Conservation (phyloP, 64 coral and sea anemone species). For the Trachythela sp. region DNA sequence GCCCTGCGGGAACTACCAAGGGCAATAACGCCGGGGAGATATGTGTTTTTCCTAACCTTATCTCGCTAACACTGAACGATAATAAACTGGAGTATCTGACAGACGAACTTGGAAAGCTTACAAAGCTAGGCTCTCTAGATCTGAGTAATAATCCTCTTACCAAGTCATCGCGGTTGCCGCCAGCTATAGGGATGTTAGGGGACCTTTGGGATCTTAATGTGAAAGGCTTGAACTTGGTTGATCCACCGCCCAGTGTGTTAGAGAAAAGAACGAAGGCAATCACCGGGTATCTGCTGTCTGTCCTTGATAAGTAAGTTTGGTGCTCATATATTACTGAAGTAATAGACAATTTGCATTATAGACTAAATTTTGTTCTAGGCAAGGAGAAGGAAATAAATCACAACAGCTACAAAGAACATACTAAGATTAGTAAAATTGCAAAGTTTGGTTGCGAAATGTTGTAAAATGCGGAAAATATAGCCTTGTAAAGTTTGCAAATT, state of each 20-base stretch:
- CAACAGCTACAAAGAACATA: no score
- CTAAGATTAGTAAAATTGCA: no score
- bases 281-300: slow-evolving; percentile 82
- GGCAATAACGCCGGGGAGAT: slow-evolving; percentile 11
- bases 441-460: no score
- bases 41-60: slow-evolving; percentile 67
- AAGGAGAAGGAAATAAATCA: no score
- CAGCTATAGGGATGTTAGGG: slow-evolving; percentile 86
- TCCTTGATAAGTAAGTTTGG: slow-evolving; percentile 71
- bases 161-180: slow-evolving; percentile 63
- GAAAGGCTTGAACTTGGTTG: slow-evolving; percentile 61
- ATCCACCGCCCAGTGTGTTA: slow-evolving; percentile 81
- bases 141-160: slow-evolving; percentile 50
- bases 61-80: slow-evolving; percentile 66
- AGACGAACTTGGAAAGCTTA: slow-evolving; percentile 58
- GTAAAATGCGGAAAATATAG: no score
- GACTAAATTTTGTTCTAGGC: no score
- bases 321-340: not conserved
- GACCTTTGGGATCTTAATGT: slow-evolving; percentile 65
- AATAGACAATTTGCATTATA: no score
- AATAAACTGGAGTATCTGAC: slow-evolving; percentile 61
- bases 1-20: slow-evolving; percentile 1
- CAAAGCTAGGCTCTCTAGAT: slow-evolving; percentile 79
- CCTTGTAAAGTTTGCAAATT: no score
- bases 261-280: slow-evolving; percentile 90